Evolutionary conservation across 2,113 vertebrate genomes (phyloP).

Genomic region (Acrocephalus kingi): DNA sequence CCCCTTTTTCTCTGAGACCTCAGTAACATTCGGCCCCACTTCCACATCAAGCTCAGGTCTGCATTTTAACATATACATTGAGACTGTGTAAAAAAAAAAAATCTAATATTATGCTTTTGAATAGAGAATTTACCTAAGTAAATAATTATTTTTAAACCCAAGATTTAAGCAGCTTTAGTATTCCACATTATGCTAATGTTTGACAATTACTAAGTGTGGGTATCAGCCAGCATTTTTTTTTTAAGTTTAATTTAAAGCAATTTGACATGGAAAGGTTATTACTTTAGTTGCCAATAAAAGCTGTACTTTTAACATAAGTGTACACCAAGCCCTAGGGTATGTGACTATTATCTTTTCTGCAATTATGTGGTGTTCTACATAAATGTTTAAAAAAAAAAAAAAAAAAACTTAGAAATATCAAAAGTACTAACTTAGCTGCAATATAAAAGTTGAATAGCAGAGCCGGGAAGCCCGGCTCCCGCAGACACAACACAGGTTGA

Average conservation of each 20-base stretch:
- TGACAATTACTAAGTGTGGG: conserved; percentile 83
- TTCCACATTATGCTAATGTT: conserved; percentile 81
- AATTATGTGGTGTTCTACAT: conserved; percentile 86
- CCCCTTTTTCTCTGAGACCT: conserved; percentile 24
- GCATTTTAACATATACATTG: conserved; percentile 33
- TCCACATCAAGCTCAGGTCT: conserved; percentile 51
- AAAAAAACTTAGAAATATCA: conserved; percentile 77
- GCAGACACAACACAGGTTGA: conserved; percentile 72
- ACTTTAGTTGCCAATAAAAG: conserved; percentile 86
- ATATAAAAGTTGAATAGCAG: conserved; percentile 66
- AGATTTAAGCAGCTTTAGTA: conserved; percentile 79
- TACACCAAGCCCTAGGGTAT: conserved; percentile 85
- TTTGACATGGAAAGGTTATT: conserved; percentile 86
- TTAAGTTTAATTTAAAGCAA: conserved; percentile 86
- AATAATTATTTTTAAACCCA: conserved; percentile 83
- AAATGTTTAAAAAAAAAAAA: conserved; percentile 78
- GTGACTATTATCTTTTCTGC: conserved; percentile 86
- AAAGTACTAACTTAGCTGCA: conserved; percentile 76
- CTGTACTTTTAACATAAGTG: conserved; percentile 87
- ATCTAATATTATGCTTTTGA: conserved; percentile 69
- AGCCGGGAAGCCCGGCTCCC: conserved; percentile 43
- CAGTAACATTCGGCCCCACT: conserved; percentile 8
- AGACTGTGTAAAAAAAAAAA: conserved; percentile 25
- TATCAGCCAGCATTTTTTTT: conserved; percentile 78
- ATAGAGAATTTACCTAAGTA: conserved; percentile 79